Conservation (phyloP, 1,140 invertebrate genomes). For the Littorina saxatilis region DNA sequence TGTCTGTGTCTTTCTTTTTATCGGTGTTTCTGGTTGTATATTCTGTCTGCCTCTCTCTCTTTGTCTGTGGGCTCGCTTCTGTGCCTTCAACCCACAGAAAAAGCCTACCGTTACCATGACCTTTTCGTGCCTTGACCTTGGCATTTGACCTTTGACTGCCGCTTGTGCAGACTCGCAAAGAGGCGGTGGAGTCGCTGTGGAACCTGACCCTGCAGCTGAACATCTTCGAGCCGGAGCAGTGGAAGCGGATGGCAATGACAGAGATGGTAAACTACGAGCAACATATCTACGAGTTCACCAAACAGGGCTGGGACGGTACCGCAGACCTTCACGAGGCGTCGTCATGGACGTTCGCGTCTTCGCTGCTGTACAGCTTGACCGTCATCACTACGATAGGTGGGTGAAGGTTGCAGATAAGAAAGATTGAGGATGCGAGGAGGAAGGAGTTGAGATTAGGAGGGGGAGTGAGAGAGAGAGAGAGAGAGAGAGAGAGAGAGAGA, state of each 20-base stretch:
- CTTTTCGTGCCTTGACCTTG: no score
- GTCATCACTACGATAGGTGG: conserved; percentile 15
- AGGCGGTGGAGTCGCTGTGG: conserved; percentile 4
- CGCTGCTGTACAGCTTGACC: conserved; percentile 5
- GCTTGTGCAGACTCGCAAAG: neutral
- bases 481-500: neutral
- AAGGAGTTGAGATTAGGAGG: neutral
- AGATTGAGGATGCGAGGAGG: neutral
- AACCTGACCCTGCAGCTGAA: conserved; percentile 5
- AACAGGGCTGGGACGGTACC: neutral
- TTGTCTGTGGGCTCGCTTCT: no score
- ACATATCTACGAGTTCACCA: neutral
- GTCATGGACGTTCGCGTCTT: neutral
- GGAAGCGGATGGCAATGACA: neutral
- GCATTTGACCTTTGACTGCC: no score
- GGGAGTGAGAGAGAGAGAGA: conserved; percentile 2
- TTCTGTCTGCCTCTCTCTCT: neutral
- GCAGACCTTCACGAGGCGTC: neutral
- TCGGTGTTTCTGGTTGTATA: neutral
- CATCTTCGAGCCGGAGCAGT: neutral
- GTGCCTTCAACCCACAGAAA: no score
- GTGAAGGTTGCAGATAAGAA: neutral
- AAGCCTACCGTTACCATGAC: no score
- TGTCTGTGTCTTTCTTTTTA: neutral
- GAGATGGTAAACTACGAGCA: neutral